These are phyloP conservation scores for Leuciscus idus DNA, from an alignment of 2,113 vertebrate genomes.

Conservation along the genomic window DNA sequence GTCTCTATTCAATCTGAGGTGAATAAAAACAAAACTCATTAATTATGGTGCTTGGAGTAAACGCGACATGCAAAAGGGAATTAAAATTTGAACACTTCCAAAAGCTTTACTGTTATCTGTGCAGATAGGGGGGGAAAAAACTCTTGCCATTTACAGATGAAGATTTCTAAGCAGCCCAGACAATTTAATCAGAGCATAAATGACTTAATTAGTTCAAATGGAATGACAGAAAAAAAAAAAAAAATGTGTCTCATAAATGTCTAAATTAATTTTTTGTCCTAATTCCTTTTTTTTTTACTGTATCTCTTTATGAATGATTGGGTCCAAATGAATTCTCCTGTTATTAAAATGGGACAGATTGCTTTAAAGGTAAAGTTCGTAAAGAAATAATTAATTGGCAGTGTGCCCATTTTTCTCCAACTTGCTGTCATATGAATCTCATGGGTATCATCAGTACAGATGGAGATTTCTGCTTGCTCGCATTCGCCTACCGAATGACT, in stretches of 20 bases:
- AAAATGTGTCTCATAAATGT: neutral
- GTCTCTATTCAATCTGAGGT: constrained; percentile 54
- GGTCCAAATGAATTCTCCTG: neutral
- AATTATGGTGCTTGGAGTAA: constrained; percentile 34
- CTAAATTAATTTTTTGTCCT: neutral
- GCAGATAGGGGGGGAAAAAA: neutral
- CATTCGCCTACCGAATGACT: constrained; percentile 36
- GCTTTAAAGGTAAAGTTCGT: constrained; percentile 43
- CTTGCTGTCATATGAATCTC: constrained; percentile 43
- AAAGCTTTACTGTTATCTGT: neutral
- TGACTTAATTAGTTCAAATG: neutral
- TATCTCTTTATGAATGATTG: neutral
- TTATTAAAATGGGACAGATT: constrained; percentile 3
- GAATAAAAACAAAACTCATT: constrained; percentile 37
- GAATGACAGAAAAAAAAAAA: neutral
- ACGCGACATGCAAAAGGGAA: neutral
- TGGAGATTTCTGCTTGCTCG: constrained; percentile 38
- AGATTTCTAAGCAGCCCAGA: neutral
- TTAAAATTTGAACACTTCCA: neutral
- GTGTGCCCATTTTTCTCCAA: constrained; percentile 22
- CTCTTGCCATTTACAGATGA: neutral
- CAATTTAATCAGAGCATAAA: neutral
- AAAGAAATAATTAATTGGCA: constrained; percentile 49
- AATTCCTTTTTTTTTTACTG: neutral
- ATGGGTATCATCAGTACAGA: constrained; percentile 30